Base-by-base conservation (phyloP, 2,888 invertebrate genomes). In the Acleris laterana region DNA sequence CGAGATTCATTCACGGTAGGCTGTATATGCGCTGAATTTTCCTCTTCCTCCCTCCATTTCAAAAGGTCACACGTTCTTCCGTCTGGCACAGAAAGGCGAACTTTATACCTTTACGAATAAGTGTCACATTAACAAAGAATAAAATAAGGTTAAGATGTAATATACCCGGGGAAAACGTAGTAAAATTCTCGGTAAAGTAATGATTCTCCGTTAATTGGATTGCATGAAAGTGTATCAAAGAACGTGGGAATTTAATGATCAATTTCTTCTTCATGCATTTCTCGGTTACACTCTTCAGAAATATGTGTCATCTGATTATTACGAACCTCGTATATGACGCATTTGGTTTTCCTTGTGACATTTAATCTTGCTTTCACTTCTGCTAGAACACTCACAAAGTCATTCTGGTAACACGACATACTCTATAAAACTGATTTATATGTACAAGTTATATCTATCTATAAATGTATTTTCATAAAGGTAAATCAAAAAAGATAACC, bases 171-270 rank as follows among this genome's bases (percentile, higher is more conserved):
- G 38, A 25, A 51, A 57, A 38, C 61, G 51, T 78, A 72, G 79
- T 81, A 80, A 77, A 70, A 71, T 84, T 84, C 81, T 70, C 71
- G 75, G 83, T 82, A 84, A 81, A 73, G 20, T 63, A 51, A 62
- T 65, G 67, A 68, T 25, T 53, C 60, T 48, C 19, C 28, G 68
- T 48, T 79, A 79, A 82, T 79, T 80, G 56, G 74, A 74, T 70
- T 78, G 77, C 80, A 79, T 74, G 82, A 83, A 81, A 82, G 81
- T 73, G 20, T 59, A 58, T 64, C 67, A 52, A 52, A 61, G 51
- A 52, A 57, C 65, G 70, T 69, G 68, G 59, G 70, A 68, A 68
- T 50, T 56, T 38, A 46, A 66, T 48, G 49, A 44, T 46, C 44
- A 59, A 56, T 62, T 62, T 48, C 56, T 44, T 56, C 50, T 13